phyloP scores from a whole-genome alignment of 2,113 vertebrate genomes.

The Tyto alba region DNA sequence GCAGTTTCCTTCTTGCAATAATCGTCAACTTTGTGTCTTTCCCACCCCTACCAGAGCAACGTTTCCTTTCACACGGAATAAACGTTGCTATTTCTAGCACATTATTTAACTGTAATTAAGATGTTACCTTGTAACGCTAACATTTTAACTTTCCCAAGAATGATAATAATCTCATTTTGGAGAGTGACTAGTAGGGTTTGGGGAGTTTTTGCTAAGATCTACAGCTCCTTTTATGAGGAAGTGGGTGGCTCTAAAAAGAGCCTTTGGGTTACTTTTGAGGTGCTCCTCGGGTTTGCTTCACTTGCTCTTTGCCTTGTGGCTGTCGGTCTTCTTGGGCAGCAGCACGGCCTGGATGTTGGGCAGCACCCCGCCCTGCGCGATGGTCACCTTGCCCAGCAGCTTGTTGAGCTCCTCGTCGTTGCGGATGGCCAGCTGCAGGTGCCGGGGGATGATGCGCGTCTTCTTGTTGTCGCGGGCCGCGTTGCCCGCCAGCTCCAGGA shows the following conservation, averaged over 20 bases:
- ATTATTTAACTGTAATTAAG: accelerated
- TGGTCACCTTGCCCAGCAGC: slow-evolving; percentile 72
- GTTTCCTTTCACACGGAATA: accelerated
- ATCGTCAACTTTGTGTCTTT: accelerated
- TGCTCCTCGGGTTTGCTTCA: slow-evolving; percentile 2
- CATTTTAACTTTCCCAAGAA: too few species aligned
- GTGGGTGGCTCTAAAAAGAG: slow-evolving; percentile 38
- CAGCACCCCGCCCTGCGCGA: slow-evolving; percentile 84
- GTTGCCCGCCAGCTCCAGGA: slow-evolving; percentile 73
- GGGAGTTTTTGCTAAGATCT: accelerated
- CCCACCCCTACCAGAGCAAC: accelerated
- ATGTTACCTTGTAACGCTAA: accelerated
- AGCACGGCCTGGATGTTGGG: slow-evolving; percentile 89
- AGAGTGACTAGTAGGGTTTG: too few species aligned
- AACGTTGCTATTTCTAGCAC: accelerated
- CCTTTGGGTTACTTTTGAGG: not conserved
- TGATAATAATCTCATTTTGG: too few species aligned
- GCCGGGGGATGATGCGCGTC: slow-evolving; percentile 92
- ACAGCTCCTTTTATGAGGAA: not conserved
- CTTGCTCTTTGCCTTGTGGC: slow-evolving; percentile 38
- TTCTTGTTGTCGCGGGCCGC: slow-evolving; percentile 91
- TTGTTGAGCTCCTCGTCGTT: slow-evolving; percentile 76
- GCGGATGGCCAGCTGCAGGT: slow-evolving; percentile 85
- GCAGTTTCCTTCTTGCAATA: accelerated
- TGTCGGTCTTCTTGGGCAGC: slow-evolving; percentile 88